Percentiles rank a stretch among this genome's conserved stretches.
These are phyloP conservation scores for Jacana jacana DNA, from an alignment of 2,113 vertebrate species.

Conservation along the genomic window DNA sequence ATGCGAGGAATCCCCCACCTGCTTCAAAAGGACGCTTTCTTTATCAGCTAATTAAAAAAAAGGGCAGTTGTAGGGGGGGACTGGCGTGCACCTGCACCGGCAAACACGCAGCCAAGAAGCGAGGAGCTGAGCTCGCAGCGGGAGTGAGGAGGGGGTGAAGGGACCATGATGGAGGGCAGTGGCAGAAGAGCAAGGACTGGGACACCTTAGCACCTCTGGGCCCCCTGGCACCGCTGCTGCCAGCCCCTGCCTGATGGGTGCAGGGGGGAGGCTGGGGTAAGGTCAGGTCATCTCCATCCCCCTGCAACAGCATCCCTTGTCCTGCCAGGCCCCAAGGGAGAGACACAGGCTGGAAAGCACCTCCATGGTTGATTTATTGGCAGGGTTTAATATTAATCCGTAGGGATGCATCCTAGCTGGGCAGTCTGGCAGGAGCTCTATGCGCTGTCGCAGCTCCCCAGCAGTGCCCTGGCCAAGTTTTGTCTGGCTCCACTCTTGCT, in stretches of 20 bases:
- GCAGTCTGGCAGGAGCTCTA: neutral
- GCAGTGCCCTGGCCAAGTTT: neutral
- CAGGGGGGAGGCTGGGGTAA: neutral
- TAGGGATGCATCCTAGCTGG: neutral
- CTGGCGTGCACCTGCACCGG: neutral
- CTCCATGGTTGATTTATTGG: fast-evolving
- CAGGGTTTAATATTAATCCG: neutral
- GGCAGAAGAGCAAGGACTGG: neutral
- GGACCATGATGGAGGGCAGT: neutral
- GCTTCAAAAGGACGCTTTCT: constrained; percentile 72
- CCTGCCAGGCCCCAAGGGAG: neutral
- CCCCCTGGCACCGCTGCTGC: fast-evolving
- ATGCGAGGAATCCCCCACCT: constrained; percentile 56
- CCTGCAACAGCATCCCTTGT: neutral
- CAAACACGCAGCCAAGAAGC: neutral
- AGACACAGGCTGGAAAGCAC: neutral
- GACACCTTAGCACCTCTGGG: fast-evolving
- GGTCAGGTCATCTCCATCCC: neutral
- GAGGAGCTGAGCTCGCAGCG: fast-evolving
- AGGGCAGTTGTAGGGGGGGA: neutral
- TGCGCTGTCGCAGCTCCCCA: neutral
- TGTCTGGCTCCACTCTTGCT: neutral
- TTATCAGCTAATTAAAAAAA: constrained; percentile 64
- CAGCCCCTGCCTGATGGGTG: neutral
- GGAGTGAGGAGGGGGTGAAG: neutral